phyloP scores from a whole-genome alignment of 2,797 vertebrate genomes.

The Mormyrus proboscirostris region DNA sequence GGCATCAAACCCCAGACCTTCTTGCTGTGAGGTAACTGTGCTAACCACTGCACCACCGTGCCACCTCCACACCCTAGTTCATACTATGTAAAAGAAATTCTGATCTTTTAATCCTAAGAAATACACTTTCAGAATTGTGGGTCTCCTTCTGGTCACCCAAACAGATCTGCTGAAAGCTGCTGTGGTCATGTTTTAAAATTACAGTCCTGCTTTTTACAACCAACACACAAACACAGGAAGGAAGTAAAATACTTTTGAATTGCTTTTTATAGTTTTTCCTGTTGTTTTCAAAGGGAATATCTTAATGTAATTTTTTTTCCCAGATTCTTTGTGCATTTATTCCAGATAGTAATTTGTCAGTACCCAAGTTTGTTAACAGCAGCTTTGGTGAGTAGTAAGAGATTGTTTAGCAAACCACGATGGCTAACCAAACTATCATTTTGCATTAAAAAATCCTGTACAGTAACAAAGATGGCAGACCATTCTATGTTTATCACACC shows the following conservation, averaged over 20 bases:
- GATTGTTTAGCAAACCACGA: background rate
- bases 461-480: background rate
- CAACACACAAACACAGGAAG: background rate
- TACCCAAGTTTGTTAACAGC: background rate
- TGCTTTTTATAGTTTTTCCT: background rate
- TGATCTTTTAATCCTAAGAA: background rate
- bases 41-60: too few species aligned
- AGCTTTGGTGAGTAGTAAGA: background rate
- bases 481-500: background rate
- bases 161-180: background rate
- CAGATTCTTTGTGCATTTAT: background rate
- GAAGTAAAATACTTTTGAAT: background rate
- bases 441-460: background rate
- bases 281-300: background rate
- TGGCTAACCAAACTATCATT: background rate
- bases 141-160: background rate
- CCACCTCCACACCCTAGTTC: background rate
- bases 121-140: background rate
- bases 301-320: background rate
- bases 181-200: background rate
- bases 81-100: background rate
- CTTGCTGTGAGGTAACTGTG: too few species aligned
- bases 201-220: background rate
- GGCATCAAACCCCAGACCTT: too few species aligned
- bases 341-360: background rate